Conservation (phyloP, 2,888 invertebrate genomes). For the Gari tellinella region DNA sequence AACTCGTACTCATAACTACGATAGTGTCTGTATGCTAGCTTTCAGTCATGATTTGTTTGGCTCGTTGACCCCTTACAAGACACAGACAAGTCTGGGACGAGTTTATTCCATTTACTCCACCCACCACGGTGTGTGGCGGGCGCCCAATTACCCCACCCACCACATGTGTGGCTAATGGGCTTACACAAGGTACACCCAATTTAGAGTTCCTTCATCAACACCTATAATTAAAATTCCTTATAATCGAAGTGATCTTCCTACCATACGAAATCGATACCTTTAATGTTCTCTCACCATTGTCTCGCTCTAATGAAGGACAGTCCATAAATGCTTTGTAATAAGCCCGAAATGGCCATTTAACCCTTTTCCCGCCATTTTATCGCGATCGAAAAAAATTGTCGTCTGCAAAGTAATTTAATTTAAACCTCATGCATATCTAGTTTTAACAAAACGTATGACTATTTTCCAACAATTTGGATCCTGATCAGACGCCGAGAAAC, state of each 20-base stretch:
- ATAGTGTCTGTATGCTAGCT: not conserved
- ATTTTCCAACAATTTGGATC: too few relatives aligned
- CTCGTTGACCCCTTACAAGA: not conserved
- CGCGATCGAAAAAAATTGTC: too few relatives aligned
- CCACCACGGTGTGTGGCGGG: too few relatives aligned
- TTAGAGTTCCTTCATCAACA: slow-evolving; percentile 8
- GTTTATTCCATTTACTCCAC: not conserved
- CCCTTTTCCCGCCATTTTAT: too few relatives aligned
- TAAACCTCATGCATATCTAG: too few relatives aligned
- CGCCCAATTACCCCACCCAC: slow-evolving; percentile 14
- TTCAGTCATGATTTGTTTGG: not conserved
- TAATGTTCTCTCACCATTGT: slow-evolving; percentile 34
- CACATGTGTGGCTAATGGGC: slow-evolving; percentile 14
- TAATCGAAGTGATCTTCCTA: slow-evolving; percentile 21
- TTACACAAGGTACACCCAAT: not conserved
- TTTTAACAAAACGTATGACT: too few relatives aligned
- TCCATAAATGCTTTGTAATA: too few relatives aligned
- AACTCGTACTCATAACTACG: not conserved
- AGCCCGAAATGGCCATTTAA: too few relatives aligned
- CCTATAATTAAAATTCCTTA: slow-evolving; percentile 55
- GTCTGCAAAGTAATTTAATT: too few relatives aligned
- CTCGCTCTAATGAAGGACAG: too few relatives aligned
- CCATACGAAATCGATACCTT: slow-evolving; percentile 49
- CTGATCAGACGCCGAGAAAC: too few relatives aligned
- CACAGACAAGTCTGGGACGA: not conserved